phyloP scores from a whole-genome alignment of 2,797 vertebrate species.

The Crotalus adamanteus region DNA sequence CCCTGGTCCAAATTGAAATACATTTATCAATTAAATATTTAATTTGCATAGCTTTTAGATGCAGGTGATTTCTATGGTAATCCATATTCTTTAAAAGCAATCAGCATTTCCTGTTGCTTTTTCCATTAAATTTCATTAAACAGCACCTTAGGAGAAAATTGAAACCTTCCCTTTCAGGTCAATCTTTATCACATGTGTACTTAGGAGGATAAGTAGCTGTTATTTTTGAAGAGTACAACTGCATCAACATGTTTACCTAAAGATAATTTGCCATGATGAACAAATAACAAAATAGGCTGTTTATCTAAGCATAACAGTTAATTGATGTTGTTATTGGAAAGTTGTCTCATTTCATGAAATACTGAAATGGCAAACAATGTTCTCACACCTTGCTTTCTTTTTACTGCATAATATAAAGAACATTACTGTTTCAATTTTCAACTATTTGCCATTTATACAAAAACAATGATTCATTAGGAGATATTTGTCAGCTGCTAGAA shows the following conservation, averaged over 20 bases:
- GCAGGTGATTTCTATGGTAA: constrained; percentile 19
- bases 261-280: neutral
- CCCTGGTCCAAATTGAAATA: no score
- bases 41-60: neutral
- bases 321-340: neutral
- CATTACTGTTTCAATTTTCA: neutral
- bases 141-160: neutral
- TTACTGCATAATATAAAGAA: neutral
- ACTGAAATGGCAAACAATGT: neutral
- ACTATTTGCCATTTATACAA: neutral
- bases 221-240: neutral
- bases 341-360: neutral
- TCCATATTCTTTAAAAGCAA: neutral
- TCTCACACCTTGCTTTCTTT: neutral
- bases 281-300: neutral
- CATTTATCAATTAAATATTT: neutral
- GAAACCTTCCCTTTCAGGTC: neutral
- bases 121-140: neutral
- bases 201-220: neutral
- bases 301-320: neutral
- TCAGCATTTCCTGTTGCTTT: neutral
- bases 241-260: neutral
- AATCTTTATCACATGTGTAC: neutral
- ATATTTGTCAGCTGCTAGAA: neutral
- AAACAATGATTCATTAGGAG: neutral